Evolutionary conservation across 2,797 vertebrate species (phyloP), one percentile per base, ranked within the genome.

Genomic region (Sebastes iracundus): DNA sequence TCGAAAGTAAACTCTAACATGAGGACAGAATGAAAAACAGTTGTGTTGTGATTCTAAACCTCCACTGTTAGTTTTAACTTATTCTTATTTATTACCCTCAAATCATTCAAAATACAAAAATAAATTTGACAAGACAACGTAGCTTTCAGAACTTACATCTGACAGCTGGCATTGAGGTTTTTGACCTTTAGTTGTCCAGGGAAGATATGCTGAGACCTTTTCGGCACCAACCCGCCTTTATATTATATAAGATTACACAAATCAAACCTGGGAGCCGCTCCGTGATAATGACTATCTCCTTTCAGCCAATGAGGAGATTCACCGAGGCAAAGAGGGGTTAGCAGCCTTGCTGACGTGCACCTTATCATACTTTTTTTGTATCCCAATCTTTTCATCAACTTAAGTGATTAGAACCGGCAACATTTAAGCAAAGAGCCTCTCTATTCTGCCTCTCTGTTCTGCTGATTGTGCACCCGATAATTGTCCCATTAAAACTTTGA

Each of bases 401-500:
- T 68, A 68, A 69, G 75, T 65, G 68, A 88, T 89, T 83, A 82
- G 77, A 76, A 79, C 56, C 61, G 32, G 73, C 42, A 83, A 72
- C 72, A 55, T 75, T 81, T 28, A 72, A 81, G 74, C 69, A 64
- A 58, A 59, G 69, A 77, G 70, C 27, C 73, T n/a, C 35, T 74
- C 55, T 68, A 22, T 68, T 72, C 52, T 42, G 58, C 64, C 33
- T 38, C 68, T 46, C 55, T 42, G 42, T 85, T 85, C 76, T 85
- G 83, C 90, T 85, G 81, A 89, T 84, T 63, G 56, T 87, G 82
- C 84, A 77, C 46, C 60, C 46, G 72, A 85, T 88, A 80, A 88
- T 81, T 49, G 80, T 74, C 73, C 88, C 71, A 88, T 91, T 89
- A 84, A 87, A 87, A 83, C 81, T 83, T 86, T 72, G 32, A 75